Base-by-base conservation (phyloP, 2,888 invertebrate species). In the Rhimphoctona megacephalus region DNA sequence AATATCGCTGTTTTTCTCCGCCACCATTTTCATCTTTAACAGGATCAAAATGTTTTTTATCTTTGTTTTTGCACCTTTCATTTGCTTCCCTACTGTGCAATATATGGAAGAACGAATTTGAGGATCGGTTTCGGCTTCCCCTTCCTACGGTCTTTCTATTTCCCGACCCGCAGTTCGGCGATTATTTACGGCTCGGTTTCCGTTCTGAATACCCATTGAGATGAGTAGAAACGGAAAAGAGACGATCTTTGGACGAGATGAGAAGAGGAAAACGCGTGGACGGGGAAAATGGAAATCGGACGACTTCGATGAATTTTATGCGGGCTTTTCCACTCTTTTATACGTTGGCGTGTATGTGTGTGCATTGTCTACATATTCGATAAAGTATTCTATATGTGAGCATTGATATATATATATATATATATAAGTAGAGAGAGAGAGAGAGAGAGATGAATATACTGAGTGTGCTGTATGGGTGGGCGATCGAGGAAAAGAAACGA, bases 131-230 rank as follows among this genome's bases (percentile, higher is more conserved):
- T 49, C 39, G 66, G 39, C 33, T 25, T 17, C 22, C 25, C 33
- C 54, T 49, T 61, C 17, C 43, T 30, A 52, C 49, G n/a, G 30
- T 61, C 61, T 61, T 61, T 61, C 64, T 64, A 39, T 64, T 73
- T 66, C 19, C 66, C 73, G 49, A 30, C 85, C 33, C 66, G 70
- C 30, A 43, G 64, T 81, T 66, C 67, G 80, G 64, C 69, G 81
- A 86, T 86, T 86, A 86, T 86, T 86, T 83, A 86, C 86, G 86
- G 86, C 85, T 83, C 79, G 79, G 83, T 83, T 83, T 80, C 76
- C 79, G 79, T 85, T 70, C 70, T 83, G 79, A 76, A 86, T 83
- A 77, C 83, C 83, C 80, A 72, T 77, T 80, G 83, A 77, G 72
- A 86, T 76, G 77, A 80, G 83, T 81, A 54, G 83, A 77, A 86